Evolutionary conservation across 2,888 invertebrate species (phyloP).

Genomic region (Seira musarum): DNA sequence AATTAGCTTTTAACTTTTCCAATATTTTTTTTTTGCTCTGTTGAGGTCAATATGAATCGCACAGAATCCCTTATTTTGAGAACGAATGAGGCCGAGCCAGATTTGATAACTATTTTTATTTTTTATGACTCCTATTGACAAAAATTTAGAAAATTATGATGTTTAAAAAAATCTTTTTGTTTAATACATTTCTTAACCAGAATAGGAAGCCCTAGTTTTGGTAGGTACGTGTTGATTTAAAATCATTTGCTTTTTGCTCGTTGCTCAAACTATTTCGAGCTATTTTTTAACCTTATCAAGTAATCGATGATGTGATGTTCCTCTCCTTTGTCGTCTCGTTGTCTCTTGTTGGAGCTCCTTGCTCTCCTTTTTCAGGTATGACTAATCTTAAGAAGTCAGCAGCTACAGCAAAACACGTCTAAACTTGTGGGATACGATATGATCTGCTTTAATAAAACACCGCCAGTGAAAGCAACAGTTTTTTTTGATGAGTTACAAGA

Average conservation of each 20-base stretch:
- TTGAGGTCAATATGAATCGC: too few relatives aligned
- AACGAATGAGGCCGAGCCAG: too few relatives aligned
- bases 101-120: too few relatives aligned
- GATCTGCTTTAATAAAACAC: neutral
- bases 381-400: neutral
- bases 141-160: too few relatives aligned
- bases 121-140: too few relatives aligned
- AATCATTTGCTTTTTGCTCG: neutral
- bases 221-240: neutral
- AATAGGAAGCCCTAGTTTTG: neutral
- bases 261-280: neutral
- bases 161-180: too few relatives aligned
- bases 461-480: conserved; percentile 3
- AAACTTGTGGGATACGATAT: too few relatives aligned
- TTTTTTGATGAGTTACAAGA: too few relatives aligned
- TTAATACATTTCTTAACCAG: too few relatives aligned
- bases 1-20: too few relatives aligned
- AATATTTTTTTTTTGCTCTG: too few relatives aligned
- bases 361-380: conserved; percentile 19
- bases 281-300: conserved; percentile 5
- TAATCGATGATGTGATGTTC: conserved; percentile 10
- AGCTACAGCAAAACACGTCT: neutral
- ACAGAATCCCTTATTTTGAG: too few relatives aligned
- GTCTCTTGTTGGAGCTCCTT: conserved; percentile 6
- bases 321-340: conserved; percentile 12